Evolutionary conservation across 2,113 vertebrate species (phyloP), one percentile per base, ranked within the genome.

Genomic region (Ivindomyrus marchei): DNA sequence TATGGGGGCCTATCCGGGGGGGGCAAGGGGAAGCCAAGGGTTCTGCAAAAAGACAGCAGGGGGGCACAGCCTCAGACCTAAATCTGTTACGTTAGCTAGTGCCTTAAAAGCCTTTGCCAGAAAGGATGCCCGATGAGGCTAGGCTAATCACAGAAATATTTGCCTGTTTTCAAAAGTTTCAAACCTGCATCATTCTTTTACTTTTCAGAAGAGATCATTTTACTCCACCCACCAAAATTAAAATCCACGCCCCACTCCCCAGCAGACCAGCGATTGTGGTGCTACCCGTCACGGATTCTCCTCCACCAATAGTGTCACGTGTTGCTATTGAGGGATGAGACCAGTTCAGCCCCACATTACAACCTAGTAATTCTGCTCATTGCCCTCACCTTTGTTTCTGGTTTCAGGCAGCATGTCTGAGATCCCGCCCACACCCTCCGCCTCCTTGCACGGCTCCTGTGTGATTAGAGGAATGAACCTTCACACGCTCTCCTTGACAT

Each of bases 61-160:
- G 21, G 31, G 21, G 58, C 89, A 86, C 74, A 85, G 53, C 89
- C 88, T 50, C 17, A 52, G 90, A n/a, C 56, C 66, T 90, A 90
- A 93, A 93, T 88, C 84, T 74, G 89, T 91, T 91, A 92, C 66
- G 86, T 50, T 39, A 46, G 74, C 90, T 80, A 90, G 39, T 31
- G 88, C 70, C 80, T 74, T 36, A 13, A 74, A 36, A 13, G 13
- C 8, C 62, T 27, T 70, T 70, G n/a, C 62, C n/a, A 27, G 52
- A 53, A 56, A 7, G 53, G 53, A 56, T 24, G 53, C 4, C 53
- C 19, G 13, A 74, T 11, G 31, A 74, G 13, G 10, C 9, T 36
- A 15, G 66, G 66, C n/a, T 74, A 36, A 74, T 27, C 66, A 74
- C 4, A 36, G 8, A 31, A n/a, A 27, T 27, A n/a, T n/a, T 27